These are phyloP conservation scores for Drosophila colorata DNA, from an alignment of 2,888 invertebrate species.

Conservation along the genomic window DNA sequence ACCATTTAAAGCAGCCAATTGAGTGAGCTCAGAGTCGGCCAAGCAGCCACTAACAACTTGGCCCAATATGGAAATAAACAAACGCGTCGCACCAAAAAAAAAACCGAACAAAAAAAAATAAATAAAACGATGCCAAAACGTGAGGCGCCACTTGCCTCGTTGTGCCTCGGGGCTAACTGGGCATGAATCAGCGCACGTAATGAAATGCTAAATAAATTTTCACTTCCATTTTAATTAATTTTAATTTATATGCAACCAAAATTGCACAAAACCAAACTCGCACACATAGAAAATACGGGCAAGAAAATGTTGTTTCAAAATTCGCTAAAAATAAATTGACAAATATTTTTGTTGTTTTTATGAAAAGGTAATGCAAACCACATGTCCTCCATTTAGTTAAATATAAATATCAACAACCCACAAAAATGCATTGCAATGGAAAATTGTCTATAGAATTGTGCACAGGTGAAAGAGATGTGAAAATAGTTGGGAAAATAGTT, in stretches of 20 bases:
- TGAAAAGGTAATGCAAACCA: slow-evolving; percentile 78
- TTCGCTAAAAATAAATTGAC: slow-evolving; percentile 72
- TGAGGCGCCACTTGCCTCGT: slow-evolving; percentile 72
- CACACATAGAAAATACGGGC: slow-evolving; percentile 14
- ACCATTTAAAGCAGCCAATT: slow-evolving; percentile 34
- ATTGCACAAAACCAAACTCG: slow-evolving; percentile 43
- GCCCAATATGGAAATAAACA: slow-evolving; percentile 64
- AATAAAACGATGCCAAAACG: slow-evolving; percentile 51
- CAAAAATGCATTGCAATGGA: slow-evolving; percentile 40
- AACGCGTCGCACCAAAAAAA: slow-evolving; percentile 54
- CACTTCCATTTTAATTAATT: slow-evolving; percentile 80
- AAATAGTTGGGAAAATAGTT: not conserved
- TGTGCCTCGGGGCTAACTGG: slow-evolving; percentile 11
- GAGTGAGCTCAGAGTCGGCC: slow-evolving; percentile 33
- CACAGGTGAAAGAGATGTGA: slow-evolving; percentile 21
- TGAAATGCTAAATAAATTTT: slow-evolving; percentile 76
- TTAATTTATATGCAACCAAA: slow-evolving; percentile 77
- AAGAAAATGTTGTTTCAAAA: slow-evolving; percentile 33
- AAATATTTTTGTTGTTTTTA: slow-evolving; percentile 60
- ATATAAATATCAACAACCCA: slow-evolving; percentile 16
- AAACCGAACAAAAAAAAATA: too few species aligned
- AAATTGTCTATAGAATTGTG: slow-evolving; percentile 32
- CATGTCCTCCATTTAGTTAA: slow-evolving; percentile 70
- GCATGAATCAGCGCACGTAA: slow-evolving; percentile 68
- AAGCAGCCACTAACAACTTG: slow-evolving; percentile 1